Evolutionary conservation across 2,888 invertebrate genomes (phyloP).

Genomic region (Cetonia aurata): DNA sequence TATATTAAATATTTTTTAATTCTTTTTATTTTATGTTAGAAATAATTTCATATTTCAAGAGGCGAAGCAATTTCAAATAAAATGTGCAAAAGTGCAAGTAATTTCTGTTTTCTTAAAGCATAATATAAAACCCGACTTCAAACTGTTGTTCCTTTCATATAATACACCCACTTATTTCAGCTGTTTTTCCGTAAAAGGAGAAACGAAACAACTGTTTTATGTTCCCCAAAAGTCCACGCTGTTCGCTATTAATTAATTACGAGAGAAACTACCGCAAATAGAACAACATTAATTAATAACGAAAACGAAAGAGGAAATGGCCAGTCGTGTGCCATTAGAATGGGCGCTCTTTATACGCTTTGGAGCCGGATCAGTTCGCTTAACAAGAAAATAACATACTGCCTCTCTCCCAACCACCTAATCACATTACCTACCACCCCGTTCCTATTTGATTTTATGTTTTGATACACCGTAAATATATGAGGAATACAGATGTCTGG

Average conservation of each 20-base stretch:
- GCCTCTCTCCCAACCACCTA: constrained; percentile 35
- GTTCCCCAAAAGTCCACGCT: too few species aligned
- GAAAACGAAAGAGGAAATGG: constrained; percentile 17
- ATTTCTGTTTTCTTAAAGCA: too few species aligned
- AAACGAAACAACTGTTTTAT: too few species aligned
- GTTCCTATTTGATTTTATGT: constrained; percentile 43
- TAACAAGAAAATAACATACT: constrained; percentile 37
- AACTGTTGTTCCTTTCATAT: too few species aligned
- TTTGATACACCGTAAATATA: constrained; percentile 42
- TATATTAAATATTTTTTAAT: too few species aligned
- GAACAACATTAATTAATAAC: constrained; percentile 27
- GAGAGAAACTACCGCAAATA: constrained; percentile 20
- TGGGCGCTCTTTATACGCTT: constrained; percentile 13
- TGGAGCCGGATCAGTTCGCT: constrained; percentile 22
- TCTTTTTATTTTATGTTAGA: too few species aligned
- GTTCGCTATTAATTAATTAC: constrained; percentile 13
- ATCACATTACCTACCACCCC: constrained; percentile 37
- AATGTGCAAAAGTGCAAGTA: too few species aligned
- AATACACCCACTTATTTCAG: too few species aligned
- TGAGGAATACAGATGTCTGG: constrained; percentile 43
- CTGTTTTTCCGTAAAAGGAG: too few species aligned
- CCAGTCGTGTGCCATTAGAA: constrained; percentile 15
- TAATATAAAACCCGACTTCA: too few species aligned
- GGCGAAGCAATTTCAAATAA: too few species aligned
- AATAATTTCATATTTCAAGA: too few species aligned